Evolutionary conservation across 2,113 vertebrate genomes (phyloP).

Genomic region (Erpornis zantholeuca): DNA sequence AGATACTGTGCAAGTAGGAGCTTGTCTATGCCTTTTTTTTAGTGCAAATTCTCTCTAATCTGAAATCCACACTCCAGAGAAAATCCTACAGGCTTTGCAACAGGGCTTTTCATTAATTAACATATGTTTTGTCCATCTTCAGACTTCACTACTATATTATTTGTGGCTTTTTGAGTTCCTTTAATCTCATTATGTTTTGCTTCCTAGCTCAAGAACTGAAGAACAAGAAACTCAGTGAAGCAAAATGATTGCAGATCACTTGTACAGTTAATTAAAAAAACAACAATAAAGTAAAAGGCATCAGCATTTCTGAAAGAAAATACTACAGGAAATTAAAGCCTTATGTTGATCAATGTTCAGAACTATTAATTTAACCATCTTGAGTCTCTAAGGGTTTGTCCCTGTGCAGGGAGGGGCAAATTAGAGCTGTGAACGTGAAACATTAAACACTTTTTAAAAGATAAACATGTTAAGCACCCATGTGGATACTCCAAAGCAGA

Average conservation of each 20-base stretch:
- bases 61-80: conserved; percentile 20
- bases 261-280: conserved; percentile 1
- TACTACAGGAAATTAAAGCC: conserved; percentile 54
- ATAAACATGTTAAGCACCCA: background rate
- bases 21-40: background rate
- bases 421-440: background rate
- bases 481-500: conserved; percentile 24
- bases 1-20: background rate
- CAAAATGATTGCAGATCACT: background rate
- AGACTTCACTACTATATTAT: background rate
- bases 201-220: background rate
- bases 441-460: background rate
- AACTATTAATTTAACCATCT: conserved; percentile 36
- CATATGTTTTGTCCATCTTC: background rate
- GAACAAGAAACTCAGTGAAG: conserved; percentile 8
- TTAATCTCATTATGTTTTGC: conserved; percentile 12
- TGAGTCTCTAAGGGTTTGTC: conserved; percentile 30
- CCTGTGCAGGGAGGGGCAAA: conserved; percentile 1
- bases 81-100: conserved; percentile 32
- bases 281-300: background rate
- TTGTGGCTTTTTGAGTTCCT: background rate
- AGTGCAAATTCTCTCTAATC: conserved; percentile 9
- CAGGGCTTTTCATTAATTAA: conserved; percentile 6
- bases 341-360: conserved; percentile 27
- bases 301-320: conserved; percentile 40